A percentile compares a stretch with the other conserved stretches of the same genome.
These are phyloP conservation scores for Erinaceus europaeus DNA, from an alignment of 2,113 vertebrate genomes.

Conservation along the genomic window DNA sequence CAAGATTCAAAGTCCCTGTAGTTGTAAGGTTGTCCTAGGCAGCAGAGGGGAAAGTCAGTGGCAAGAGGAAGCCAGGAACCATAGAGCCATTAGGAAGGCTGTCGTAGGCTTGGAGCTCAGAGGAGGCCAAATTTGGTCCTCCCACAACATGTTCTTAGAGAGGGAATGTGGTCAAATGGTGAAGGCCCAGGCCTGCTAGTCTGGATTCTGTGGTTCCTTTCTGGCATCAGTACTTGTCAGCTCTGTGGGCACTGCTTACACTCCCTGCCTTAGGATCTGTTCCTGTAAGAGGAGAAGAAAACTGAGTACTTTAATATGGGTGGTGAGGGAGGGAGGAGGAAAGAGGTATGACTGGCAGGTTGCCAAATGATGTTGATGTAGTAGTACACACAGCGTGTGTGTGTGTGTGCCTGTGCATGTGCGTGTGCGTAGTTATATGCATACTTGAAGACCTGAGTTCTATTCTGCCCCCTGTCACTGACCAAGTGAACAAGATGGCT, in stretches of 20 bases:
- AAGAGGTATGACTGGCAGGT: not conserved
- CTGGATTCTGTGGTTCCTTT: constrained; percentile 59
- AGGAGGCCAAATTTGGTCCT: constrained; percentile 38
- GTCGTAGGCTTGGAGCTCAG: constrained; percentile 35
- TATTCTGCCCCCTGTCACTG: not conserved
- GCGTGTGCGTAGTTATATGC: not conserved
- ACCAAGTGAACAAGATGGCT: not conserved
- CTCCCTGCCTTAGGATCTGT: not conserved
- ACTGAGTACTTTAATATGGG: not conserved
- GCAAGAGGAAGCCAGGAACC: constrained; percentile 54
- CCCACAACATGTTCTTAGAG: constrained; percentile 72
- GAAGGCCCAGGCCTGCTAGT: constrained; percentile 22
- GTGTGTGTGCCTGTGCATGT: not conserved
- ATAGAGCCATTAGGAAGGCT: not conserved
- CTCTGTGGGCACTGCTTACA: not conserved
- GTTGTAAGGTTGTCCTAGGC: constrained; percentile 58
- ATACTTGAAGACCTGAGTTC: not conserved
- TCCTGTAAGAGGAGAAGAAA: not conserved
- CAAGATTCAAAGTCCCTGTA: constrained; percentile 70
- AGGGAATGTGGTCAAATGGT: constrained; percentile 64
- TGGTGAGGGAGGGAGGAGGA: not conserved
- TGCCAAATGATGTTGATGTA: not conserved
- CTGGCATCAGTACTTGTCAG: constrained; percentile 49
- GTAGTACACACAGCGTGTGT: fast-evolving
- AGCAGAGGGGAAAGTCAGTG: constrained; percentile 17